Conservation (phyloP, 30 jellyfish, hydroid and myxozoan species). For the Turritopsis dohrnii region DNA sequence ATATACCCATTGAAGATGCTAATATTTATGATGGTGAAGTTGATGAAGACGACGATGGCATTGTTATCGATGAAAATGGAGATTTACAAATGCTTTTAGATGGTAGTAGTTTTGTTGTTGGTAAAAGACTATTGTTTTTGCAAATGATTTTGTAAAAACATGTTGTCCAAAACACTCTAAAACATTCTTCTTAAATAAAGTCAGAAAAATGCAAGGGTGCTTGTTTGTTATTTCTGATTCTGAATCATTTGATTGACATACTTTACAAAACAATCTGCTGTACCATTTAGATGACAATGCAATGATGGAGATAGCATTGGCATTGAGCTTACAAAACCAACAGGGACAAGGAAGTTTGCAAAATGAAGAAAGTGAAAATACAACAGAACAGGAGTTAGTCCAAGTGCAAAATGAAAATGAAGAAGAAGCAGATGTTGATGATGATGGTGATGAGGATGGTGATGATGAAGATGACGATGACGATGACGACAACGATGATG, state of each 20-base stretch:
- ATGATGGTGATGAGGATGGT: constrained; percentile 53
- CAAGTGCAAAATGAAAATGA: neutral
- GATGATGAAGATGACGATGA: constrained; percentile 25
- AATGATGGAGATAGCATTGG: constrained; percentile 89
- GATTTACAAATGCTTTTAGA: constrained; percentile 31
- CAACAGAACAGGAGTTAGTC: neutral
- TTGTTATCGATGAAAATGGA: constrained; percentile 46
- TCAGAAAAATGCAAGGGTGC: too few species aligned
- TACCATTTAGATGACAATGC: constrained; percentile 69
- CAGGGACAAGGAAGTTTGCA: constrained; percentile 40
- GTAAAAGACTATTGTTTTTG: too few species aligned
- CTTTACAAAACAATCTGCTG: neutral
- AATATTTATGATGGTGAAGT: constrained; percentile 16
- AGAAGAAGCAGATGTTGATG: too few species aligned
- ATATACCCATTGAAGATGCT: constrained; percentile 28
- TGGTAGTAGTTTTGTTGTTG: constrained; percentile 20
- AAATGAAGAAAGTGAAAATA: neutral
- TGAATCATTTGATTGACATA: neutral
- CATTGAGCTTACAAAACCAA: constrained; percentile 80
- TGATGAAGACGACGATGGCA: constrained; percentile 44
- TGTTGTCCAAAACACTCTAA: too few species aligned
- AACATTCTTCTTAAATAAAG: too few species aligned
- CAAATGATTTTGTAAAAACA: too few species aligned
- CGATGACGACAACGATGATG: constrained; percentile 5
- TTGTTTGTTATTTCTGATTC: neutral